Evolutionary conservation across 2,888 invertebrate genomes (phyloP), one percentile per base, ranked within the genome.

Genomic region (Antitype chi): DNA sequence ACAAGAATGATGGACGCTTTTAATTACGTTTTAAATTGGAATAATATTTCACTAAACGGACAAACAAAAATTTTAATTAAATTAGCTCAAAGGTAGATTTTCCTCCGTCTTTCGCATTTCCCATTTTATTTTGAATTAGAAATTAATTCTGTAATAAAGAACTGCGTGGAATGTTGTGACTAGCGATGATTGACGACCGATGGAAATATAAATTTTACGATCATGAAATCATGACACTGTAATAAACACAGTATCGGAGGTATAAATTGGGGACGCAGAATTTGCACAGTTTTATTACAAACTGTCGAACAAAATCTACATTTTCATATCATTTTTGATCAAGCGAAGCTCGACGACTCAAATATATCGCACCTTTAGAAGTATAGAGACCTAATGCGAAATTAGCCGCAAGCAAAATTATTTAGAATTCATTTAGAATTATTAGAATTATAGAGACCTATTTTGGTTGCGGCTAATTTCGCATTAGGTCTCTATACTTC

Each of bases 171-270:
- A 74, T 85, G 64, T 85, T 85, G 59, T 80, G 70, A 80, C 76
- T 75, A 63, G 64, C 74, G 63, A 76, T 81, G 81, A 84, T 84
- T 85, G 78, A 84, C 78, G 84, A 76, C 74, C 53, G 62, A 73
- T 78, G 78, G 76, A 85, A 84, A 79, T 75, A 85, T 85, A 79
- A 79, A 84, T 85, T 84, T 83, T 76, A 83, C 59, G 85, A 80
- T 83, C 76, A 80, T 68, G 76, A 80, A 79, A 79, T 69, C 72
- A 84, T 84, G 82, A 80, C 71, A 77, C 68, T 83, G 74, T 80
- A 70, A 81, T 85, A 85, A 81, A 83, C 64, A 84, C 70, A 71
- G 80, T 69, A 82, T 72, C 63, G 68, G 49, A 55, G 28, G 32
- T 69, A 64, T 68, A 70, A 70, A 84, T 73, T 74, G 55, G 64